These are phyloP conservation scores for Macaca fascicularis DNA, from an alignment of 2,113 vertebrate species.

Conservation along the genomic window DNA sequence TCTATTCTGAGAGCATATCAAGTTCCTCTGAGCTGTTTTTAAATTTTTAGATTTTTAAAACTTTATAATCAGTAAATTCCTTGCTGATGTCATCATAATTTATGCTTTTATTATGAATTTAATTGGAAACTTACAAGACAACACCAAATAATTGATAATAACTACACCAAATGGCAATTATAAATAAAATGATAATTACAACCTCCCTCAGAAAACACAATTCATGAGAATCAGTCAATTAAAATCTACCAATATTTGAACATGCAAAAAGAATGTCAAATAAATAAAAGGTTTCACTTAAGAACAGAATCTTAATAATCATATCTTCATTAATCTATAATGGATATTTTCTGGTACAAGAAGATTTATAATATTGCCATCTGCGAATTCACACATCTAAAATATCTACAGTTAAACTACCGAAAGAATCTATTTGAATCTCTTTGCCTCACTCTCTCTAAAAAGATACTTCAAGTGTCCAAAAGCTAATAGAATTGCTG, in stretches of 20 bases:
- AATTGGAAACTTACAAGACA: not conserved
- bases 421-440: not conserved
- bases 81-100: not conserved
- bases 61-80: not conserved
- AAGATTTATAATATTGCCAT: not conserved
- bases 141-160: not conserved
- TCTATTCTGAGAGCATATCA: not conserved
- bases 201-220: not conserved
- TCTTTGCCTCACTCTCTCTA: not conserved
- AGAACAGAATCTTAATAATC: not conserved
- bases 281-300: not conserved
- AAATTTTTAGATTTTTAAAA: not conserved
- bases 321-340: not conserved
- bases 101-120: not conserved
- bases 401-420: not conserved
- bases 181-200: not conserved
- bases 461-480: slow-evolving; percentile 56
- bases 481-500: slow-evolving; percentile 51
- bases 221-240: not conserved
- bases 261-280: not conserved
- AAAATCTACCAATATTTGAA: not conserved
- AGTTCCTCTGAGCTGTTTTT: not conserved
- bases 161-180: not conserved
- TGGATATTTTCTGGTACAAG: not conserved
- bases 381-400: not conserved